phyloP scores from a whole-genome alignment of 92 coral and sea anemone species.

The Micromussa lordhowensis region DNA sequence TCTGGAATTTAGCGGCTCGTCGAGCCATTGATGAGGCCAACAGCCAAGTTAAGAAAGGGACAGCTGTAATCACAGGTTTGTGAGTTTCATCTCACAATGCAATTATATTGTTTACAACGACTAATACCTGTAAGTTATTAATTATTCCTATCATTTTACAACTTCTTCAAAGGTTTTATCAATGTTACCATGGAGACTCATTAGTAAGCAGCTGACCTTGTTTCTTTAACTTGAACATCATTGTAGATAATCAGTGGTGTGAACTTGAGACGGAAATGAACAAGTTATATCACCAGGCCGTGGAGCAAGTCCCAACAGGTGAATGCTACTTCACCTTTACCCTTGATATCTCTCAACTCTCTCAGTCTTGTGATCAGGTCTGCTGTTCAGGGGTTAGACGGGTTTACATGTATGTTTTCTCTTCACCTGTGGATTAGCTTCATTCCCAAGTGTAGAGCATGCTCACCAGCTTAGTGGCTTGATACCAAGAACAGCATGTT shows the following conservation, averaged over 20 bases:
- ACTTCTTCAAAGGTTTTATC: background rate
- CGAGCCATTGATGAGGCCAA: conserved; percentile 68
- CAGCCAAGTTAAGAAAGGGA: conserved; percentile 12
- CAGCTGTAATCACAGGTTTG: conserved; percentile 34
- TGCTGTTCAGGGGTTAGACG: no score
- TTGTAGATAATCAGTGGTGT: conserved; percentile 63
- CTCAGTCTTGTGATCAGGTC: background rate
- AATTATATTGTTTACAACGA: background rate
- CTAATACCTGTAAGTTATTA: background rate
- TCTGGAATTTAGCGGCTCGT: conserved; percentile 88
- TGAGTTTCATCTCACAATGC: background rate
- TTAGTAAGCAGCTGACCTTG: background rate
- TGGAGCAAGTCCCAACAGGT: conserved; percentile 87
- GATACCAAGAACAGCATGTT: background rate
- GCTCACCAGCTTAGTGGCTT: background rate
- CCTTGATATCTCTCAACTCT: background rate
- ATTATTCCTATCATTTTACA: background rate
- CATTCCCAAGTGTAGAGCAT: background rate
- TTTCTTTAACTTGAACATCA: background rate
- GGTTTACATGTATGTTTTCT: background rate
- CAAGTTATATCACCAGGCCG: conserved; percentile 79
- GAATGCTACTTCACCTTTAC: background rate
- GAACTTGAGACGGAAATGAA: conserved; percentile 80
- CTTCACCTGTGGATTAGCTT: background rate
- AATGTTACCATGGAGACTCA: background rate